These are phyloP conservation scores for Sula dactylatra DNA, from an alignment of 2,113 vertebrate genomes.

Conservation along the genomic window DNA sequence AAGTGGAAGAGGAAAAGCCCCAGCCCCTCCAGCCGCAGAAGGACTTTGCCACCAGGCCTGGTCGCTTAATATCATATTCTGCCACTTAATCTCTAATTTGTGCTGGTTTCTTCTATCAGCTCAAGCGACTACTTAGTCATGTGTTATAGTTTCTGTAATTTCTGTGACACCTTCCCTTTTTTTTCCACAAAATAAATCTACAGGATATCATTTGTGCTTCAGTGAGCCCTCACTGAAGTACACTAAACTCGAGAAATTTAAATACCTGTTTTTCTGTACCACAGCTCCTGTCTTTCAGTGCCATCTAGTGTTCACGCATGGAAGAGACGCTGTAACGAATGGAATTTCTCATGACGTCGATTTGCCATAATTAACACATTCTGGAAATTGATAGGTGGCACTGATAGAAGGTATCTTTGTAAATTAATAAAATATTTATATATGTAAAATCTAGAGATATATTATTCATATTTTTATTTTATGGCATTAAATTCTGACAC, in stretches of 20 bases:
- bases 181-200: not conserved
- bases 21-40: not conserved
- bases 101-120: not conserved
- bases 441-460: not conserved
- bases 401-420: not conserved
- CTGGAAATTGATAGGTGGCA: not conserved
- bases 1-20: not conserved
- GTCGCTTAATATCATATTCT: not conserved
- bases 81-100: not conserved
- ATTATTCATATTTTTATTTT: not conserved
- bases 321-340: not conserved
- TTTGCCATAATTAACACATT: not conserved
- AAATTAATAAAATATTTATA: not conserved
- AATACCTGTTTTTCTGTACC: rapidly evolving
- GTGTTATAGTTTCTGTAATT: not conserved
- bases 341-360: not conserved
- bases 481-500: not conserved
- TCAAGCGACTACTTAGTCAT: not conserved
- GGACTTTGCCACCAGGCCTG: not conserved
- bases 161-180: not conserved
- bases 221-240: not conserved
- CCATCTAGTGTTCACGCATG: not conserved
- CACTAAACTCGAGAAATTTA: not conserved
- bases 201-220: not conserved
- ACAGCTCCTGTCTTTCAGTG: constrained; percentile 7